Base-by-base conservation (phyloP, 2,797 vertebrate genomes). In the Myiotriccus ornatus region DNA sequence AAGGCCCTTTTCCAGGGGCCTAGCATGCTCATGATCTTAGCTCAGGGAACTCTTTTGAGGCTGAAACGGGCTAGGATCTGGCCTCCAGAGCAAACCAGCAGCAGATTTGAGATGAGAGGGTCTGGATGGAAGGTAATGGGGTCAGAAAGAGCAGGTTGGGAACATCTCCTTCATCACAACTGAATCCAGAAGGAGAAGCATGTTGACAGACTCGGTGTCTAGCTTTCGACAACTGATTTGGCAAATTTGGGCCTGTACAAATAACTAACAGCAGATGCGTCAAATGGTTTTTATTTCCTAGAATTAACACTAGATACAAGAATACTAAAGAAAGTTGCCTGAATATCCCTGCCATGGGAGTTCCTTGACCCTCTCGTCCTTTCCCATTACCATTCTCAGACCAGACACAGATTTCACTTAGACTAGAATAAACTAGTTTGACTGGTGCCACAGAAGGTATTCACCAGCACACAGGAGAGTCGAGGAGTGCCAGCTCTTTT, bases 251-350 rank as follows among this genome's bases (percentile, higher is more conserved):
- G 73, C 73, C 91, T 78, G 79, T 55, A 50, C 35, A 87, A 94
- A 32, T 93, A 96, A 95, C 82, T 43, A 63, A 88, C 69, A 88
- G 89, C 92, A 96, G 91, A 95, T 95, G 95, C 90, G 85, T 93
- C 85, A 93, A 96, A 60, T 93, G 83, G 2, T 91, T 94, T 91
- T 91, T 93, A 94, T 95, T 95, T 93, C 87, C 82, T 86, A 86
- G 67, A 92, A 94, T 93, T 91, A 94, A 84, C 46, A 37, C 64
- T 92, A 84, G 87, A 69, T 37, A 56, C 50, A 68, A 41, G 46
- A 84, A 27, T 7, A 34, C 34, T 23, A 15, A 56, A 87, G 67
- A 67, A 94, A 93, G 55, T 62, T 69, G 63, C 76, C 85, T 84
- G 32, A 35, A 7, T 28, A 43, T 55, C 43, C 53, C 68, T 4